Evolutionary conservation across 1,140 invertebrate genomes (phyloP).

Genomic region (Arctopsyche grandis): DNA sequence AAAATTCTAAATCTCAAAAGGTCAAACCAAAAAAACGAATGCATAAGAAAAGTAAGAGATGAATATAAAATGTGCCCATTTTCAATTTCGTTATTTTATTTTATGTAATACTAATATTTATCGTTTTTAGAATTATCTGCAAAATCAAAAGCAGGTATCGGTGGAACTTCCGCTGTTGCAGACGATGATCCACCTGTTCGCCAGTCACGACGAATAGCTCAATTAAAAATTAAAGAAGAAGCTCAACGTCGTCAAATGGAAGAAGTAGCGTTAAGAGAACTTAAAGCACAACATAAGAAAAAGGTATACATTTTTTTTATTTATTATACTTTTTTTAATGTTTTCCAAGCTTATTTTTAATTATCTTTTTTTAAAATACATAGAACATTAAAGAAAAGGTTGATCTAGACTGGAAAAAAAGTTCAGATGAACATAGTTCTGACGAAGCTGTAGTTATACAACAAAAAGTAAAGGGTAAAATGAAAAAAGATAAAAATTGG

Average conservation of each 20-base stretch:
- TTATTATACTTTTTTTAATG: constrained; percentile 6
- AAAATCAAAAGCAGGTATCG: background rate
- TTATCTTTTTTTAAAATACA: constrained; percentile 17
- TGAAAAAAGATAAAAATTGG: constrained; percentile 68
- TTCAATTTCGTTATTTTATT: background rate
- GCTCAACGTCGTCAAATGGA: constrained; percentile 78
- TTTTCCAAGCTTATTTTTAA: too few species aligned
- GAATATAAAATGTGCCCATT: background rate
- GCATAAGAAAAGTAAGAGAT: background rate
- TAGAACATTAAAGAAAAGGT: constrained; percentile 47
- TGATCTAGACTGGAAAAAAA: constrained; percentile 45
- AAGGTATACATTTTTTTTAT: constrained; percentile 64
- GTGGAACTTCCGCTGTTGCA: background rate
- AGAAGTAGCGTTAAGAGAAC: constrained; percentile 71
- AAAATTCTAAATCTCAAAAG: background rate
- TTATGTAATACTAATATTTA: background rate
- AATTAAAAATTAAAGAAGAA: constrained; percentile 86
- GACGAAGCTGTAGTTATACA: constrained; percentile 59
- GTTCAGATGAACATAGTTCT: constrained; percentile 46
- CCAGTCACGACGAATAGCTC: constrained; percentile 83
- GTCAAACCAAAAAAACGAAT: background rate
- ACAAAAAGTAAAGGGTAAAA: constrained; percentile 65
- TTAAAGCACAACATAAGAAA: constrained; percentile 72
- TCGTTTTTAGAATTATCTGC: background rate
- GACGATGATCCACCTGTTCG: constrained; percentile 70